Percentiles rank a stretch among this genome's conserved stretches.
phyloP scores from a whole-genome alignment of 2,113 vertebrate species.

The Zapus hudsonius region DNA sequence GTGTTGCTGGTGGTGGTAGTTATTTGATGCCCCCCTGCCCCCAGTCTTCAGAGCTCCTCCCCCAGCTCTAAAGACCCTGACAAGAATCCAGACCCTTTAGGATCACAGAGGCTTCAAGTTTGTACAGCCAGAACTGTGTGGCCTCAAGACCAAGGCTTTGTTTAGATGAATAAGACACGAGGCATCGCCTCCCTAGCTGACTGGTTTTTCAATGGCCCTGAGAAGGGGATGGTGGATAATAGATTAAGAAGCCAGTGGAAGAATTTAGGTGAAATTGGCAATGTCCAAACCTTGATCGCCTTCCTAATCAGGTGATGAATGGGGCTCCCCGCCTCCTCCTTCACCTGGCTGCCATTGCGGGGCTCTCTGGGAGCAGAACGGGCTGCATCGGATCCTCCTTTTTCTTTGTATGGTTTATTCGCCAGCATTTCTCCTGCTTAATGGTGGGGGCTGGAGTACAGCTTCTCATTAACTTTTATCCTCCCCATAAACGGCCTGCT shows the following conservation, averaged over 20 bases:
- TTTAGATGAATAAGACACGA: conserved; percentile 54
- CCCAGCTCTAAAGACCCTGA: conserved; percentile 66
- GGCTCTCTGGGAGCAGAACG: neutral
- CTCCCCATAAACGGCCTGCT: conserved; percentile 53
- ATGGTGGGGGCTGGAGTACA: conserved; percentile 10
- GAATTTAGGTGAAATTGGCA: conserved; percentile 3
- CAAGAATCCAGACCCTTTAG: conserved; percentile 45
- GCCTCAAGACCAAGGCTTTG: conserved; percentile 43
- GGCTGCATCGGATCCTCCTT: neutral
- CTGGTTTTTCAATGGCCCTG: neutral
- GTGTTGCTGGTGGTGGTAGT: rapidly evolving
- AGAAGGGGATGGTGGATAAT: neutral
- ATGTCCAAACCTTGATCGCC: neutral
- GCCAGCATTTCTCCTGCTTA: conserved; percentile 30
- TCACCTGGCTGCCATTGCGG: rapidly evolving
- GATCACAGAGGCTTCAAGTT: conserved; percentile 46
- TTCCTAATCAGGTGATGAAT: conserved; percentile 35
- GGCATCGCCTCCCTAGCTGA: neutral
- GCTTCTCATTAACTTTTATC: conserved; percentile 69
- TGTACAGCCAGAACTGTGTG: neutral
- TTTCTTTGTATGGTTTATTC: neutral
- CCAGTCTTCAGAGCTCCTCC: conserved; percentile 53
- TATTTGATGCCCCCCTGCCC: neutral
- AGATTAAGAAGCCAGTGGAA: conserved; percentile 1
- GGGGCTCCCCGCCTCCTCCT: neutral